Evolutionary conservation across 2,797 vertebrate species (phyloP).

Genomic region (Etheostoma nigrum): DNA sequence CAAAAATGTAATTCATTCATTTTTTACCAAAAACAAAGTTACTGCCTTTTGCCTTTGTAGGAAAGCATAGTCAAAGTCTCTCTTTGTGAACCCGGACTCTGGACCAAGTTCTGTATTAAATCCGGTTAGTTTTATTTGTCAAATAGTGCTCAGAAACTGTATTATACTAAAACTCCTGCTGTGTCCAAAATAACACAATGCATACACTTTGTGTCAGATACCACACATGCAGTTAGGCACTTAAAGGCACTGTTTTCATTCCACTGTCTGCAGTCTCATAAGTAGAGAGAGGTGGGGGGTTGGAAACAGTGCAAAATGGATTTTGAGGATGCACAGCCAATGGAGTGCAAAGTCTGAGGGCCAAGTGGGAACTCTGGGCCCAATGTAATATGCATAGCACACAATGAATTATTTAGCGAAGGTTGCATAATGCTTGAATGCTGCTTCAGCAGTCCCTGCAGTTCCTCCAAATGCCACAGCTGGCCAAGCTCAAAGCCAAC

Average conservation of each 20-base stretch:
- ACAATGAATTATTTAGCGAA: constrained; percentile 71
- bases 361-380: constrained; percentile 48
- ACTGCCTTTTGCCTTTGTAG: too few species aligned
- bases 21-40: too few species aligned
- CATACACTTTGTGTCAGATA: not conserved
- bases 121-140: not conserved
- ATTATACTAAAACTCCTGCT: not conserved
- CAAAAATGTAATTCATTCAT: too few species aligned
- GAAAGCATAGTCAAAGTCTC: not conserved
- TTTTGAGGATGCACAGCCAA: constrained; percentile 36
- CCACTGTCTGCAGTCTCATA: not conserved
- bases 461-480: constrained; percentile 68
- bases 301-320: constrained; percentile 1
- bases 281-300: not conserved
- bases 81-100: not conserved
- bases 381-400: constrained; percentile 72
- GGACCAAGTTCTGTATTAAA: not conserved
- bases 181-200: not conserved
- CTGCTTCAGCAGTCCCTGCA: constrained; percentile 55
- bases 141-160: not conserved
- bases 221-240: not conserved
- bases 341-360: constrained; percentile 37
- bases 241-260: not conserved
- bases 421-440: constrained; percentile 64
- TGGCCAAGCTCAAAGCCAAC: constrained; percentile 68